These are phyloP conservation scores for Peromyscus maniculatus DNA, from an alignment of 2,113 vertebrate species.

Conservation along the genomic window DNA sequence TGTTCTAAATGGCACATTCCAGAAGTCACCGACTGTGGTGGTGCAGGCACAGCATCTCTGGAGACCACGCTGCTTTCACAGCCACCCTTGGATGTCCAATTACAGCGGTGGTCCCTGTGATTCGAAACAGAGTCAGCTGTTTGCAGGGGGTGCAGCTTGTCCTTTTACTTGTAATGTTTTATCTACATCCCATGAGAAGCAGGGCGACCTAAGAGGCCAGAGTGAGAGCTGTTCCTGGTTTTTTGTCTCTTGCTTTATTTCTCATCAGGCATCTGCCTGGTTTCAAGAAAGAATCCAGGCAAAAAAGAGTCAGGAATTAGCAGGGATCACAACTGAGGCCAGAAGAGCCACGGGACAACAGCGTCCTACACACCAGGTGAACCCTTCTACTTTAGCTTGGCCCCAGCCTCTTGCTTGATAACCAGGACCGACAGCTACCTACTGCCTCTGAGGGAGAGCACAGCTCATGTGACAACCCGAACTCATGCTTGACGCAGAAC, in stretches of 20 bases:
- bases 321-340: not conserved
- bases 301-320: not conserved
- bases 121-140: not conserved
- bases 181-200: not conserved
- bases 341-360: not conserved
- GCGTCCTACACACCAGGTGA: not conserved
- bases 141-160: not conserved
- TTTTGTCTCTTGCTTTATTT: not conserved
- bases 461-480: not conserved
- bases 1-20: not conserved
- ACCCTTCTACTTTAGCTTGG: not conserved
- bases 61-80: not conserved
- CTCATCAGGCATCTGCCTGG: not conserved
- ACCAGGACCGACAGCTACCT: too few species aligned
- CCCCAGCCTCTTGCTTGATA: not conserved
- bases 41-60: not conserved
- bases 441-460: not conserved
- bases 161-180: not conserved
- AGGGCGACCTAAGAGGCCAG: not conserved
- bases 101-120: not conserved
- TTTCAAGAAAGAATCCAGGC: slow-evolving; percentile 5
- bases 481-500: not conserved
- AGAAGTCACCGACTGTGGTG: not conserved
- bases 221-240: not conserved
- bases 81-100: not conserved